A percentile compares a stretch with the other conserved stretches of the same genome.
phyloP scores from a whole-genome alignment of 1,140 invertebrate genomes.

The Sarcophaga peregrina region DNA sequence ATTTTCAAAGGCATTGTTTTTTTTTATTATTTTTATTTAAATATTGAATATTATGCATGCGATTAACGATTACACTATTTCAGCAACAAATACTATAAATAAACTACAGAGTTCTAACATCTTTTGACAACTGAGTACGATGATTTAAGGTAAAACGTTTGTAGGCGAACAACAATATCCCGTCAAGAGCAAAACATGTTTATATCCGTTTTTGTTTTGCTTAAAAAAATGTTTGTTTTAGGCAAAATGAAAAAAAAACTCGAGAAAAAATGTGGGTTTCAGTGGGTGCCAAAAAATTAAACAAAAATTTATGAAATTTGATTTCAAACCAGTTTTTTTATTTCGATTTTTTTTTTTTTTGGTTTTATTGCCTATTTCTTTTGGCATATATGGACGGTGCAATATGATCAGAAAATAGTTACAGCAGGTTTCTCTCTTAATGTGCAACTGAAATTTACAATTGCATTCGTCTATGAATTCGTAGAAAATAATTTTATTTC shows the following conservation, averaged over 20 bases:
- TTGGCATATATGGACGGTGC: not conserved
- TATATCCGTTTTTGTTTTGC: not conserved
- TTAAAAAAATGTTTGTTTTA: not conserved
- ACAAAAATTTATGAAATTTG: slow-evolving; percentile 9
- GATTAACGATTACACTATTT: no score
- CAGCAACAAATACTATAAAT: no score
- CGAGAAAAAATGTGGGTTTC: not conserved
- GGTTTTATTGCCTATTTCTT: not conserved
- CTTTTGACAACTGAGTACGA: not conserved
- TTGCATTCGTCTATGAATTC: no score
- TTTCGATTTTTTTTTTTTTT: not conserved
- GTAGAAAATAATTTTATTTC: no score
- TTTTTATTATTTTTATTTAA: no score
- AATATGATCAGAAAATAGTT: no score
- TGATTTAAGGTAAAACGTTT: not conserved
- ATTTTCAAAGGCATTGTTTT: no score
- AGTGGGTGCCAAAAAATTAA: slow-evolving; percentile 11
- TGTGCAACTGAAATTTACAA: no score
- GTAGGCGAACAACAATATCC: slow-evolving; percentile 6
- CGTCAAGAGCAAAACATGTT: slow-evolving; percentile 6
- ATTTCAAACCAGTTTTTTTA: slow-evolving; percentile 6
- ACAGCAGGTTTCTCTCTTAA: no score
- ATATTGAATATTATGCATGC: no score
- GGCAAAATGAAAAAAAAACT: not conserved
- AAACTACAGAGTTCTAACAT: not conserved